Percentiles rank a stretch among this genome's conserved stretches.
Conservation (phyloP, 2,113 vertebrate genomes). For the Callospermophilus lateralis region DNA sequence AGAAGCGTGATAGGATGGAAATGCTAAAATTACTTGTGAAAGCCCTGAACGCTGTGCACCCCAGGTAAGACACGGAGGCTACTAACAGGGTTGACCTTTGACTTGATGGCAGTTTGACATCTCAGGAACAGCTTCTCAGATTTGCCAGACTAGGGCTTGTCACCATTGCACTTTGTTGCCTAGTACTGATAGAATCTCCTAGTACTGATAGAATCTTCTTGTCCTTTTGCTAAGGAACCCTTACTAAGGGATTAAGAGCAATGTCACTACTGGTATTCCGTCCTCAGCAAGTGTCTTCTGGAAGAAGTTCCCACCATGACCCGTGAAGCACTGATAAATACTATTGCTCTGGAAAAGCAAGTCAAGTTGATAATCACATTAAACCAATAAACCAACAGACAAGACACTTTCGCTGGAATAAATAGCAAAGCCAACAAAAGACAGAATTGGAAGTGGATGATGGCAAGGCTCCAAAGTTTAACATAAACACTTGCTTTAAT, state of each 20-base stretch:
- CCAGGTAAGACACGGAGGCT: slow-evolving; percentile 87
- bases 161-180: slow-evolving; percentile 94
- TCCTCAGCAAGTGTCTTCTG: slow-evolving; percentile 91
- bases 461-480: slow-evolving; percentile 93
- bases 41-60: slow-evolving; percentile 86
- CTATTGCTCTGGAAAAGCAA: slow-evolving; percentile 37
- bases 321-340: slow-evolving; percentile 88
- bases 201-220: slow-evolving; percentile 87
- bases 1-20: slow-evolving; percentile 90
- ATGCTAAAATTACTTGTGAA: slow-evolving; percentile 89
- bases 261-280: slow-evolving; percentile 92
- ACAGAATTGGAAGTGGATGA: slow-evolving; percentile 92
- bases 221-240: slow-evolving; percentile 89
- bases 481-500: slow-evolving; percentile 86
- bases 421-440: slow-evolving; percentile 86
- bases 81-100: slow-evolving; percentile 92
- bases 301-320: slow-evolving; percentile 90
- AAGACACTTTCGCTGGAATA: slow-evolving; percentile 90
- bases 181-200: slow-evolving; percentile 86
- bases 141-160: slow-evolving; percentile 92
- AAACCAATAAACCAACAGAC: slow-evolving; percentile 88
- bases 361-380: slow-evolving; percentile 83
- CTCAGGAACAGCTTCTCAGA: slow-evolving; percentile 93
- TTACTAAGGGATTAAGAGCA: slow-evolving; percentile 90
- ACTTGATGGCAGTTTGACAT: slow-evolving; percentile 91